Conservation (phyloP, 23 tunicate species). For the Aplidium turbinatum region DNA sequence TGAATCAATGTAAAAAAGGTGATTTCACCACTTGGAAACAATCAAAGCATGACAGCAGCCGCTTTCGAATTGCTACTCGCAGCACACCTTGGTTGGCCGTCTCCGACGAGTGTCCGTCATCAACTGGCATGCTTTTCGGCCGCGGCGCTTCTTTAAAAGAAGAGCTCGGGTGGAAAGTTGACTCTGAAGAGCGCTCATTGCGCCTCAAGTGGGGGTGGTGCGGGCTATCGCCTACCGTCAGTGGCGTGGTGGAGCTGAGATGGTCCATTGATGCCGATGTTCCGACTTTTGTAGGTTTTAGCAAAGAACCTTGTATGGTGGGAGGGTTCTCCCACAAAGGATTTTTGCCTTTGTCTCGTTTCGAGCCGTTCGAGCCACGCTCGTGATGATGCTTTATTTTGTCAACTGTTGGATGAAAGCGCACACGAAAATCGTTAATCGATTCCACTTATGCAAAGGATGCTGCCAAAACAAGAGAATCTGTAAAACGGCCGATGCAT, state of each 20-base stretch:
- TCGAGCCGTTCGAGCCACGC: not conserved
- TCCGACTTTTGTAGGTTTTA: constrained; percentile 44
- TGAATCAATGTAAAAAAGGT: too few relatives aligned
- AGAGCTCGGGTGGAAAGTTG: constrained; percentile 11
- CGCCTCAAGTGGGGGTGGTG: not conserved
- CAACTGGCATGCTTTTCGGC: constrained; percentile 13
- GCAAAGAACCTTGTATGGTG: too few relatives aligned
- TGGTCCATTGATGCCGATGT: not conserved
- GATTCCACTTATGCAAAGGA: too few relatives aligned
- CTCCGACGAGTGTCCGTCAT: not conserved
- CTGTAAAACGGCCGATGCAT: too few relatives aligned
- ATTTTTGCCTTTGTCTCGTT: constrained; percentile 21
- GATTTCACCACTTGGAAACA: too few relatives aligned
- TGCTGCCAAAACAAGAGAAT: too few relatives aligned
- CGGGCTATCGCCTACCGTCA: not conserved
- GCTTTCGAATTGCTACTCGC: too few relatives aligned
- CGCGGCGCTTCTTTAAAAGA: constrained; percentile 14
- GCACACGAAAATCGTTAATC: too few relatives aligned
- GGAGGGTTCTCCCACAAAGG: too few relatives aligned
- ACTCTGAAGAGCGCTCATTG: constrained; percentile 3
- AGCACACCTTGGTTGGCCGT: constrained; percentile 18
- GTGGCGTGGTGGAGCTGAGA: not conserved
- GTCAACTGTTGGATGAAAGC: too few relatives aligned
- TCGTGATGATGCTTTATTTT: too few relatives aligned
- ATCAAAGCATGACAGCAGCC: too few relatives aligned